Conservation (phyloP, 2,888 invertebrate genomes). For the Chrysolina oricalcia region DNA sequence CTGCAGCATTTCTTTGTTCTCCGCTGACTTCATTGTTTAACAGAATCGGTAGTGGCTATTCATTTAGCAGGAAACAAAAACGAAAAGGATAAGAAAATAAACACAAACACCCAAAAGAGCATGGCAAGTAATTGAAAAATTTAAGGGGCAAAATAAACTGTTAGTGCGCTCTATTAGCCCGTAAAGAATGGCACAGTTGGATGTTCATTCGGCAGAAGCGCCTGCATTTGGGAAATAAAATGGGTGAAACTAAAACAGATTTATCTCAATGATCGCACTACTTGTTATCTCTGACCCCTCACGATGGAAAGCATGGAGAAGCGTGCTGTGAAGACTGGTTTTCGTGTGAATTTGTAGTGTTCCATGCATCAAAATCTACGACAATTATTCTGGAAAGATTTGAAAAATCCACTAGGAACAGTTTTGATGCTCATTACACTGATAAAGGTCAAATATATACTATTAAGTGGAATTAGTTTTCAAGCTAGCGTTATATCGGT, state of each 20-base stretch:
- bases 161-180: constrained; percentile 40
- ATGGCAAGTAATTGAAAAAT: constrained; percentile 39
- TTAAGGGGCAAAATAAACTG: constrained; percentile 32
- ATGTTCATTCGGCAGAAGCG: constrained; percentile 34
- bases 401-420: not conserved
- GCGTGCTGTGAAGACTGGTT: constrained; percentile 20
- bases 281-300: constrained; percentile 44
- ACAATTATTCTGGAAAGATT: not conserved
- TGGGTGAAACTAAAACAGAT: constrained; percentile 41
- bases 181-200: constrained; percentile 33
- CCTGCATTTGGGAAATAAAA: constrained; percentile 34
- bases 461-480: too few species aligned
- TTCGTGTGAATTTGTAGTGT: constrained; percentile 22
- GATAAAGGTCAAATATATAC: not conserved
- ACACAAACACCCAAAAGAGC: constrained; percentile 28
- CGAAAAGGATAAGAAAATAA: constrained; percentile 23
- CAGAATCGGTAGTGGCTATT: constrained; percentile 10
- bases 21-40: not conserved
- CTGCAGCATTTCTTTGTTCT: constrained; percentile 7
- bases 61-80: not conserved
- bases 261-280: constrained; percentile 45
- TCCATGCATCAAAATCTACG: constrained; percentile 15
- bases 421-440: not conserved
- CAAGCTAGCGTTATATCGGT: too few species aligned
- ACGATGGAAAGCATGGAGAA: constrained; percentile 35